Percentiles rank a stretch among this genome's conserved stretches.
Conservation (phyloP, 2,888 invertebrate genomes). For the Archaeoteleia sp. region DNA sequence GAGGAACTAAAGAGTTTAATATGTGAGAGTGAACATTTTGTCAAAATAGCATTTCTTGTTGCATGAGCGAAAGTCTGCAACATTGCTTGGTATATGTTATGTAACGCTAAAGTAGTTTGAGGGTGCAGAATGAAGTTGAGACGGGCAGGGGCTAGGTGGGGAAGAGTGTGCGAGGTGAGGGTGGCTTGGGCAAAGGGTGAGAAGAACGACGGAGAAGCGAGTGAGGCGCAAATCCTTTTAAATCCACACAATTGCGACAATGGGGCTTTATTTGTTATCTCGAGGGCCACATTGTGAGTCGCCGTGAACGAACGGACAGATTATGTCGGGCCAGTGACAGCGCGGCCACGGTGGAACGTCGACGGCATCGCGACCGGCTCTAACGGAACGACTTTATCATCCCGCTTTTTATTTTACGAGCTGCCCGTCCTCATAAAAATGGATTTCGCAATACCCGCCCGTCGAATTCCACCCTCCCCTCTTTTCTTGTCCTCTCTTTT, state of each 20-base stretch:
- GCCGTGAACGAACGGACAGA: constrained; percentile 75
- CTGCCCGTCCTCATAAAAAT: constrained; percentile 63
- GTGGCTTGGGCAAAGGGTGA: constrained; percentile 45
- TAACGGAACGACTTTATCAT: constrained; percentile 71
- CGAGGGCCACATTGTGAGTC: constrained; percentile 76
- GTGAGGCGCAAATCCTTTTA: constrained; percentile 74
- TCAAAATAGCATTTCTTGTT: too few relatives aligned
- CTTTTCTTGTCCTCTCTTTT: constrained; percentile 37
- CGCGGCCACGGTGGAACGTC: constrained; percentile 70
- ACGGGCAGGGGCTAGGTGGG: constrained; percentile 4
- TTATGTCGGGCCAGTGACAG: constrained; percentile 74
- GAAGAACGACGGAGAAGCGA: constrained; percentile 57
- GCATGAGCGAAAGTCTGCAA: too few relatives aligned
- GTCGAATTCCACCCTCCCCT: constrained; percentile 35
- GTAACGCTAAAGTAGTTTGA: too few relatives aligned
- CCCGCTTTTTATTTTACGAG: constrained; percentile 71
- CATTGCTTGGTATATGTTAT: too few relatives aligned
- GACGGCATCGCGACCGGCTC: constrained; percentile 55
- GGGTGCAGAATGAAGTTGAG: neutral
- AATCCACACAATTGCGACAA: constrained; percentile 76
- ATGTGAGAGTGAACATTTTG: too few relatives aligned
- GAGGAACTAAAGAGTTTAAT: too few relatives aligned
- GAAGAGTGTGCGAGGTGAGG: constrained; percentile 42
- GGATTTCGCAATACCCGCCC: constrained; percentile 58
- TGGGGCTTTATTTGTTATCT: constrained; percentile 76